Conservation (phyloP, 1,140 invertebrate genomes). For the Delia radicum region DNA sequence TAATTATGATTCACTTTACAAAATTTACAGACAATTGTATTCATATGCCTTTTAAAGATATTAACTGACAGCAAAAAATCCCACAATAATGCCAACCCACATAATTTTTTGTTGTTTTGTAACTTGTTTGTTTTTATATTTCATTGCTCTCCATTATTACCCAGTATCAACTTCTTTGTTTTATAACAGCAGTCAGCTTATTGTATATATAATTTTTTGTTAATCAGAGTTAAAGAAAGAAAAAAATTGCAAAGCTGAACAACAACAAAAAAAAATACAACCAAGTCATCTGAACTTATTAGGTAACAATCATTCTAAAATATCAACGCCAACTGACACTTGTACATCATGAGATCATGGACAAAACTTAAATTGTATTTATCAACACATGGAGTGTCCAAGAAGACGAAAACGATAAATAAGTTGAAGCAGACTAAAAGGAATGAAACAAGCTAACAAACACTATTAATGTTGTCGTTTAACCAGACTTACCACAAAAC, state of each 20-base stretch:
- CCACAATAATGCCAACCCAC: neutral
- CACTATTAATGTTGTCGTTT: constrained; percentile 15
- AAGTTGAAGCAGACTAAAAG: too few species aligned
- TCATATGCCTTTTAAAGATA: neutral
- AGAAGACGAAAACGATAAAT: too few species aligned
- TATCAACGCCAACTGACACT: neutral
- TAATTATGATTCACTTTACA: neutral
- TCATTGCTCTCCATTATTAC: neutral
- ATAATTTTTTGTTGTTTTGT: neutral
- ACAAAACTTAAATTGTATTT: too few species aligned
- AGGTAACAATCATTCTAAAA: constrained; percentile 5
- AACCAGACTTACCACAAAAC: constrained; percentile 20
- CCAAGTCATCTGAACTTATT: constrained; percentile 2
- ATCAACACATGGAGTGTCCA: too few species aligned
- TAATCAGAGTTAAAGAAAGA: neutral
- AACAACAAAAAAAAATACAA: neutral
- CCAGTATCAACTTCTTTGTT: neutral
- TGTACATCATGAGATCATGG: neutral
- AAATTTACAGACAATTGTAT: neutral
- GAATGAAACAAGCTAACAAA: neutral
- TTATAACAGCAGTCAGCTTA: neutral
- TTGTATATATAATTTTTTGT: neutral
- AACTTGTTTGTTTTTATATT: neutral
- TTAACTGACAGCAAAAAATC: neutral
- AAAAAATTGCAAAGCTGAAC: neutral